Conservation (phyloP, 2,113 vertebrate genomes). For the Nesoenas mayeri region DNA sequence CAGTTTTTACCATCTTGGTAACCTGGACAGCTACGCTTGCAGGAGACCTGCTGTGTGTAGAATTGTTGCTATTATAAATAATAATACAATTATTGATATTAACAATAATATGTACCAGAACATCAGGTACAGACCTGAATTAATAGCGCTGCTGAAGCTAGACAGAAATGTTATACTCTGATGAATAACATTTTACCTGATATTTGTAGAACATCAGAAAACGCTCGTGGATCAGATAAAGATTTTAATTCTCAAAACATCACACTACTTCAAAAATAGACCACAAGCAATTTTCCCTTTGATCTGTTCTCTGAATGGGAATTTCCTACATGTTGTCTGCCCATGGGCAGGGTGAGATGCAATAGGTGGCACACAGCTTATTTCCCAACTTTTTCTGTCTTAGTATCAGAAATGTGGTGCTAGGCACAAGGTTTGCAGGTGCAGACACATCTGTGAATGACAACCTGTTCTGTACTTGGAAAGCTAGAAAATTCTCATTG, state of each 20-base stretch:
- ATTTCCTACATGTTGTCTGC: neutral
- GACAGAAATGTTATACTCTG: neutral
- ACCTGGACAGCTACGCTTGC: neutral
- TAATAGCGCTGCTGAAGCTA: neutral
- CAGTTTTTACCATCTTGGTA: neutral
- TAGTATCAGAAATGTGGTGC: neutral
- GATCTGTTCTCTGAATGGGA: neutral
- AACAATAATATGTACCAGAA: neutral
- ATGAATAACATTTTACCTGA: neutral
- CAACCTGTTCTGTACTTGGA: neutral
- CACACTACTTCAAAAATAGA: neutral
- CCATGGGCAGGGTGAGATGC: neutral
- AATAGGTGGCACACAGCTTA: neutral
- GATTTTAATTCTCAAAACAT: neutral
- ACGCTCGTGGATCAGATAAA: neutral
- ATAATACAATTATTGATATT: neutral
- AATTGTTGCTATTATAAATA: neutral
- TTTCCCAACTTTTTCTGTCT: neutral
- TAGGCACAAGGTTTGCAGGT: neutral
- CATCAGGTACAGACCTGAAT: neutral
- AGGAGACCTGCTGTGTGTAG: neutral
- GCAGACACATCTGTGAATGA: neutral
- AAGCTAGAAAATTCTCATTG: conserved; percentile 38
- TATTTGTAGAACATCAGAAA: neutral
- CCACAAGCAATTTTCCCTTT: neutral